These are phyloP conservation scores for Gerosis bhagava DNA, from an alignment of 2,888 invertebrate species.

Conservation along the genomic window DNA sequence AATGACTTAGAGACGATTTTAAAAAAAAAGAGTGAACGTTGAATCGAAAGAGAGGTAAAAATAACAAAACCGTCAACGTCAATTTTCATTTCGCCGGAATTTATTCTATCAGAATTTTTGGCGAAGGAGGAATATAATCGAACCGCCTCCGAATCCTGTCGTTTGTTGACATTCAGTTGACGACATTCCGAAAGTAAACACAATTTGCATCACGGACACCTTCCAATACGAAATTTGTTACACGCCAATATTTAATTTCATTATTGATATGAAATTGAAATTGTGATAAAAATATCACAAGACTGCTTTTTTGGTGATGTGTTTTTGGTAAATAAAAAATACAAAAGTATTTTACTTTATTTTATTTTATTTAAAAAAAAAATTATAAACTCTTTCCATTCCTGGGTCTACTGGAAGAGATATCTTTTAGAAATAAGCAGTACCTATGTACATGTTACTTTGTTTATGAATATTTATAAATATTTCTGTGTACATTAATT, in stretches of 20 bases:
- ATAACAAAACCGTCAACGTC: constrained; percentile 19
- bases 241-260: constrained; percentile 45
- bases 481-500: too few species aligned
- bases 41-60: constrained; percentile 7
- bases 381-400: too few species aligned
- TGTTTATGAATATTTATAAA: too few species aligned
- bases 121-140: constrained; percentile 36
- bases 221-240: constrained; percentile 42
- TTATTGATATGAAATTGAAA: constrained; percentile 15
- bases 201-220: constrained; percentile 51
- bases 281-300: too few species aligned
- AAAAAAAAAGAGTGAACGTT: neutral
- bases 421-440: too few species aligned
- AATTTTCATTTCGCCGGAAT: constrained; percentile 29
- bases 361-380: too few species aligned
- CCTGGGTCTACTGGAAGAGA: too few species aligned
- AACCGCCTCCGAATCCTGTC: constrained; percentile 31
- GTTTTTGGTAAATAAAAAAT: too few species aligned
- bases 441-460: too few species aligned
- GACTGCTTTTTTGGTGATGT: too few species aligned
- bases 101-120: constrained; percentile 37
- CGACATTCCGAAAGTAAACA: constrained; percentile 47
- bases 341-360: too few species aligned
- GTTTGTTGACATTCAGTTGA: constrained; percentile 48
- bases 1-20: constrained; percentile 9